Percentiles rank a stretch among this genome's conserved stretches.
Evolutionary conservation across 2,113 vertebrate genomes (phyloP).

Genomic region (Heterotis niloticus): DNA sequence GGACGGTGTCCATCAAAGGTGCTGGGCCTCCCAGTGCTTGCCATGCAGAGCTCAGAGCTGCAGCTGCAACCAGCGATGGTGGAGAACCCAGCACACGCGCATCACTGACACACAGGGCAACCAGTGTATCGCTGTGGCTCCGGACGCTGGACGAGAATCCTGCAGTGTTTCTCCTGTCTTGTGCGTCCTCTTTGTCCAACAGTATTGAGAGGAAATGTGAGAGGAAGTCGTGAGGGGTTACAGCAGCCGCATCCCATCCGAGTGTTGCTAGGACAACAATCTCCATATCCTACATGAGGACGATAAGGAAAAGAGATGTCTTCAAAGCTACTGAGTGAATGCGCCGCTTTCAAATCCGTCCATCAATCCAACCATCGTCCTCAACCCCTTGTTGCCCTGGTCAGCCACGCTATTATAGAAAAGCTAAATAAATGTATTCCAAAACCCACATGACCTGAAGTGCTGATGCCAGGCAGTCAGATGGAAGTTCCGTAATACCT

Average conservation of each 20-base stretch:
- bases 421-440: no score
- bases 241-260: slow-evolving; percentile 68
- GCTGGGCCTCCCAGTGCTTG: slow-evolving; percentile 52
- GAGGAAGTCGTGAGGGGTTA: slow-evolving; percentile 73
- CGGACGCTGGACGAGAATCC: slow-evolving; percentile 51
- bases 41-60: slow-evolving; percentile 62
- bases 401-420: no score
- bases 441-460: no score
- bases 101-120: slow-evolving; percentile 68
- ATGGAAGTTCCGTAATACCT: no score
- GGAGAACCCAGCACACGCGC: slow-evolving; percentile 61
- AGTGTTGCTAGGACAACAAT: slow-evolving; percentile 64
- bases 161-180: slow-evolving; percentile 14
- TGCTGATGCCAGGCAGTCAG: no score
- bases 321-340: neutral
- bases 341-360: no score
- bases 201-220: slow-evolving; percentile 61
- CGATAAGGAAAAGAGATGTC: neutral
- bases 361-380: no score
- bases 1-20: slow-evolving; percentile 37
- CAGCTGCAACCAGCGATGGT: slow-evolving; percentile 66
- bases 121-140: slow-evolving; percentile 66
- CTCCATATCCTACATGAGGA: slow-evolving; percentile 66
- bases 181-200: slow-evolving; percentile 33
- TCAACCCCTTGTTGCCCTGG: no score